A percentile compares a stretch with the other conserved stretches of the same genome.
Conservation (phyloP, 2,113 vertebrate species). For the Tichodroma muraria region DNA sequence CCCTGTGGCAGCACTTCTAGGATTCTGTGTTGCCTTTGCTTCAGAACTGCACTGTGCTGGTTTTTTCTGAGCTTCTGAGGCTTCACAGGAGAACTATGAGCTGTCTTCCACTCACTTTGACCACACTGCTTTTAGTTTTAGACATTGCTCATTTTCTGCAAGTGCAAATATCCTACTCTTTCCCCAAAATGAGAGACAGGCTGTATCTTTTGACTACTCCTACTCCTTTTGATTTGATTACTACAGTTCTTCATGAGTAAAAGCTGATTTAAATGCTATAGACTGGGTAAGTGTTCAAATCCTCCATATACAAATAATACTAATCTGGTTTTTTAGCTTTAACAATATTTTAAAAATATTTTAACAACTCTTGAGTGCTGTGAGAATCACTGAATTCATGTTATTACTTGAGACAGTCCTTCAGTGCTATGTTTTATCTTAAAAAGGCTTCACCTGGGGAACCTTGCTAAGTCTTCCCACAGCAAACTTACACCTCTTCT, state of each 20-base stretch:
- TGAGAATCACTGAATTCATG: not conserved
- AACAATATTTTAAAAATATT: not conserved
- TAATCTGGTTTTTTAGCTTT: not conserved
- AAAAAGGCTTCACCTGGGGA: not conserved
- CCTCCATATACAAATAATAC: not conserved
- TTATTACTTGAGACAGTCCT: not conserved
- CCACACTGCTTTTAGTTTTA: not conserved
- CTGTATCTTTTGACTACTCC: not conserved
- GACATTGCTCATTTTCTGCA: not conserved
- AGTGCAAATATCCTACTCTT: not conserved
- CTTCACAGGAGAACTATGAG: not conserved
- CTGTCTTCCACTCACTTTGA: not conserved
- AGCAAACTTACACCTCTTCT: not conserved
- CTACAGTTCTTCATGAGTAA: not conserved
- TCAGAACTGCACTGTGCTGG: not conserved
- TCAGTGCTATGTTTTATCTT: not conserved
- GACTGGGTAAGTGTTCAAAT: not conserved
- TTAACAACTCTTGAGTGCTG: not conserved
- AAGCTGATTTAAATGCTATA: not conserved
- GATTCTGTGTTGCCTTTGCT: not conserved
- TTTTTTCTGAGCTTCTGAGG: not conserved
- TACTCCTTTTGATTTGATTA: not conserved
- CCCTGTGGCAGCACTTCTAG: not conserved
- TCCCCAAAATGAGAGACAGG: not conserved
- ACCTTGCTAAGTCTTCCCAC: not conserved